phyloP scores from a whole-genome alignment of 1,140 invertebrate genomes.

The Drosophila bifasciata region DNA sequence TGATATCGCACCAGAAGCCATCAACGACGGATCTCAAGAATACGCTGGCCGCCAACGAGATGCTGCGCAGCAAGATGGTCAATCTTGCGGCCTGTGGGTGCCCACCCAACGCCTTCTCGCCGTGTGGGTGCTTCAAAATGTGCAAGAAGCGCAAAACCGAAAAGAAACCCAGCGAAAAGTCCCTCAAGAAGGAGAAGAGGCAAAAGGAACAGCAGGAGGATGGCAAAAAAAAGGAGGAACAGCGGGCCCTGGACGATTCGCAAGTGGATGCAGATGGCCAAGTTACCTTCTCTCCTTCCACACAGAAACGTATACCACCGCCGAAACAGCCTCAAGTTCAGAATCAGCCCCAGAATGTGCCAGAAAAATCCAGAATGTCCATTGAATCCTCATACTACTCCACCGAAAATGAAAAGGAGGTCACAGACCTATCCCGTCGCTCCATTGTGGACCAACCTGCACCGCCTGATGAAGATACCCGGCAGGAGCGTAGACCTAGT shows the following conservation, averaged over 20 bases:
- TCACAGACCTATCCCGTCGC: constrained; percentile 14
- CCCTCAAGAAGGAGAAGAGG: no score
- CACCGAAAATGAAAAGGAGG: constrained; percentile 8
- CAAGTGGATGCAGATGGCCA: neutral
- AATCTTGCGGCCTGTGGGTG: constrained; percentile 1
- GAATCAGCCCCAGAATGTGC: no score
- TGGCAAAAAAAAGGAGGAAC: no score
- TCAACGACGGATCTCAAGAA: neutral
- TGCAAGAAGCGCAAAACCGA: neutral
- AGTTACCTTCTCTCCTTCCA: neutral
- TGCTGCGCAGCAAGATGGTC: neutral
- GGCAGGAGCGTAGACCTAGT: neutral
- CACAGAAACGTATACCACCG: neutral
- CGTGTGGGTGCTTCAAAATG: neutral
- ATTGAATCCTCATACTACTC: constrained; percentile 17
- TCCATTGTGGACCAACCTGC: neutral
- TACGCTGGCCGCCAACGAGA: neutral
- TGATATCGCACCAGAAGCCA: neutral
- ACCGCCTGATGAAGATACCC: neutral
- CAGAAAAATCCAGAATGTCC: neutral
- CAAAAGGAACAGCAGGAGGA: neutral
- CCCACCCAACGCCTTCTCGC: constrained; percentile 9
- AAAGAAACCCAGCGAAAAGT: no score
- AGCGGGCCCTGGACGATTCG: neutral
- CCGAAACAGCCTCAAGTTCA: neutral